Evolutionary conservation across 1,140 invertebrate species (phyloP), one percentile per base, ranked within the genome.

Genomic region (Bombus consobrinus): DNA sequence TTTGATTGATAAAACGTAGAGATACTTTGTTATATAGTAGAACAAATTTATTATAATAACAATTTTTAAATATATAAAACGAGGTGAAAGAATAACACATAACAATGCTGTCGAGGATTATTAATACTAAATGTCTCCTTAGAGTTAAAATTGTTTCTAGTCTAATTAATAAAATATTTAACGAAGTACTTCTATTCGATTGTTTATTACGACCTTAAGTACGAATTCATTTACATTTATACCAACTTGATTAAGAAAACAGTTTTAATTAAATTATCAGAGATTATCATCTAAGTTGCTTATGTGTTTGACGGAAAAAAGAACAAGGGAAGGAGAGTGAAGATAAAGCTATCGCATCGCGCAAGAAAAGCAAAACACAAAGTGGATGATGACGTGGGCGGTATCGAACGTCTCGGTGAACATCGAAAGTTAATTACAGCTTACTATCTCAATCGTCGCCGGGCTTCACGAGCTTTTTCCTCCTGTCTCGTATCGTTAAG

Each of bases 371-470:
- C 25, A 66, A 59, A 28, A 72, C 39, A 72, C 25, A 68, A 82
- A 57, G 77, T 79, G 76, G 83, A 80, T 80, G 76, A 85, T 87
- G 69, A 75, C 68, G 28, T 68, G 71, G 79, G 84, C 78, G 71
- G 71, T 71, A 68, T 53, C 57, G 59, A 86, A 79, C 81, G 76
- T 72, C 76, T 72, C 68, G 28, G 37, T 43, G 68, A 83, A 57
- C 81, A 83, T 83, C 81, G 66, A 83, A 83, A 83, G 81, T 87
- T 87, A 83, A 87, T 87, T 87, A 77, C 81, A 72, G 73, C 73
- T 72, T 77, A 41, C 73, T 69, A 77, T 83, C 81, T 76, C 57
- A 83, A 77, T 72, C 81, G 73, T 71, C 81, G 73, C 47, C 15
- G 57, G 15, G 57, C 47, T 69, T 62, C 80, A 28, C 72, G 72